These are phyloP conservation scores for Agelastica alni DNA, from an alignment of 2,888 invertebrate genomes.

Conservation along the genomic window DNA sequence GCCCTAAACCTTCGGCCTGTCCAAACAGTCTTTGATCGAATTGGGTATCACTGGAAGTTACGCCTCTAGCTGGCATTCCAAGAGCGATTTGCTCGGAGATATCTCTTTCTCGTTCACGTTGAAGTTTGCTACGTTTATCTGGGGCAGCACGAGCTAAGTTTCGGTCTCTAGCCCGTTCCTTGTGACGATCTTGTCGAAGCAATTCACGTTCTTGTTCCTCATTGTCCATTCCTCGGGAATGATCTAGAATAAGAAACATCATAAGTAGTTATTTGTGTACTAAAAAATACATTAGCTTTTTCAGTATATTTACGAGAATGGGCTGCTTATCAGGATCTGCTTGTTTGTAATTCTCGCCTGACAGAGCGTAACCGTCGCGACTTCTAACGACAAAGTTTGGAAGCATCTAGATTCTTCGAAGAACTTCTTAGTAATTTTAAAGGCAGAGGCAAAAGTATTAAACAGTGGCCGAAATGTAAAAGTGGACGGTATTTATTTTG, in stretches of 20 bases:
- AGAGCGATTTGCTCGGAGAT: constrained; percentile 98
- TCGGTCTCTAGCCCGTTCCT: constrained; percentile 89
- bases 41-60: constrained; percentile 73
- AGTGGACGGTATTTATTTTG: no score
- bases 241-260: constrained; percentile 25
- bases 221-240: constrained; percentile 56
- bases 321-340: no score
- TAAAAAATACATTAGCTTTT: no score
- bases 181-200: constrained; percentile 85
- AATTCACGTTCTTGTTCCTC: constrained; percentile 83
- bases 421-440: no score
- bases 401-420: no score
- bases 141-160: constrained; percentile 93
- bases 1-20: constrained; percentile 84
- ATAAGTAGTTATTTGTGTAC: no score
- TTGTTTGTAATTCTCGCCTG: no score
- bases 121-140: constrained; percentile 88
- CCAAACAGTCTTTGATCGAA: constrained; percentile 98
- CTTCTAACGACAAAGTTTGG: no score
- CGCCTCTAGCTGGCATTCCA: constrained; percentile 84
- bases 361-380: no score
- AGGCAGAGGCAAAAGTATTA: no score
- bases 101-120: constrained; percentile 90
- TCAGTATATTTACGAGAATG: no score
- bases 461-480: no score